Percentiles rank a stretch among this genome's conserved stretches.
phyloP scores from a whole-genome alignment of 1,140 invertebrate genomes.

The Drosophila yakuba region DNA sequence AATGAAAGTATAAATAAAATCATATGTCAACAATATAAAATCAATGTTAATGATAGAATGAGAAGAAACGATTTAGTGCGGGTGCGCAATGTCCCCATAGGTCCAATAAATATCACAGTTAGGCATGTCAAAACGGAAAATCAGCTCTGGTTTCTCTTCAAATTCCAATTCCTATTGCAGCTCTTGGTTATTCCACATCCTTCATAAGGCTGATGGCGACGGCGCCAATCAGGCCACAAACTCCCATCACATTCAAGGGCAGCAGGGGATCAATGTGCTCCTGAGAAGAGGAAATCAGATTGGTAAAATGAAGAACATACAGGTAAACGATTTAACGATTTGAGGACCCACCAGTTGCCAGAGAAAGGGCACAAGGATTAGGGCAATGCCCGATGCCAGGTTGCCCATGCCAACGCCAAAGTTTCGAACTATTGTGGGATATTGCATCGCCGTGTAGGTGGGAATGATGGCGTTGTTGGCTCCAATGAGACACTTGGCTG shows the following conservation, averaged over 20 bases:
- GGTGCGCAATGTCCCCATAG: constrained; percentile 32
- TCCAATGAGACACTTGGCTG: constrained; percentile 88
- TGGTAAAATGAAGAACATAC: background rate
- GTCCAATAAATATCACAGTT: constrained; percentile 76
- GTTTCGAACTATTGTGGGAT: constrained; percentile 90
- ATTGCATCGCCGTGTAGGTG: constrained; percentile 90
- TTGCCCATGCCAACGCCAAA: constrained; percentile 90
- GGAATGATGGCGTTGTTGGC: constrained; percentile 90
- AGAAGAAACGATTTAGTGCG: constrained; percentile 48
- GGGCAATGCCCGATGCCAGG: constrained; percentile 88
- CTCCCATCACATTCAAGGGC: constrained; percentile 88
- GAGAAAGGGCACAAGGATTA: constrained; percentile 89
- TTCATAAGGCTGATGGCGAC: constrained; percentile 86
- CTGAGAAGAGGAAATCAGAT: constrained; percentile 31
- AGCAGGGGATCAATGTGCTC: constrained; percentile 85
- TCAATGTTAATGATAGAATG: constrained; percentile 28
- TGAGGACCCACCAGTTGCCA: constrained; percentile 88
- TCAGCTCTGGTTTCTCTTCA: constrained; percentile 15
- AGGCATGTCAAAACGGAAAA: constrained; percentile 29
- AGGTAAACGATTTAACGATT: background rate
- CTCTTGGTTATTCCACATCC: constrained; percentile 48
- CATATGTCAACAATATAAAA: constrained; percentile 47
- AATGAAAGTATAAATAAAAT: constrained; percentile 49
- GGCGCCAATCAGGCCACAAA: constrained; percentile 87
- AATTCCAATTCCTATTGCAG: constrained; percentile 20